phyloP scores from a whole-genome alignment of 2,797 vertebrate genomes.

The Alosa sapidissima region DNA sequence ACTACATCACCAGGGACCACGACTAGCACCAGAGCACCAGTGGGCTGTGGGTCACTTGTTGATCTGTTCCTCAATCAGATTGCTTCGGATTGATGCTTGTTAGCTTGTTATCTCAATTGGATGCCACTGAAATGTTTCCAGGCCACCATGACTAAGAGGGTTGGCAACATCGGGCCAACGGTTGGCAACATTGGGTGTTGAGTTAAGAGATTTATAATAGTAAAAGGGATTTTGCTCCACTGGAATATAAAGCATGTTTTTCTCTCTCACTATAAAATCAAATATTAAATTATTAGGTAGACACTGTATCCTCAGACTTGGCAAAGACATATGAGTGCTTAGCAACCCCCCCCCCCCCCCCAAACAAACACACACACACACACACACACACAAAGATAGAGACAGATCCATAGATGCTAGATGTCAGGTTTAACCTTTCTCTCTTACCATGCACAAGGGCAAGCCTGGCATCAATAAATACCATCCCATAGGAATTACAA shows the following conservation, averaged over 20 bases:
- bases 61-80: no score
- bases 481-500: no score
- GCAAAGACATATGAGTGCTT: not conserved
- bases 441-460: conserved; percentile 55
- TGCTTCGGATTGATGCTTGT: not conserved
- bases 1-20: no score
- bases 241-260: not conserved
- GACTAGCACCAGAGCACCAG: no score
- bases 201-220: not conserved
- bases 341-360: not conserved
- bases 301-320: not conserved
- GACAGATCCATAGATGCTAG: conserved; percentile 53
- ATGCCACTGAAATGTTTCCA: not conserved
- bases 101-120: not conserved
- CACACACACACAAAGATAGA: conserved; percentile 20
- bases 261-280: not conserved
- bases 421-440: conserved; percentile 70
- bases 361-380: not conserved
- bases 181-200: not conserved
- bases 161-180: not conserved
- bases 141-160: not conserved
- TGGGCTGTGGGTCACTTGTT: no score
- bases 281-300: no score
- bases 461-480: conserved; percentile 37
- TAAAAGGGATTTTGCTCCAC: not conserved